Base-by-base conservation (phyloP, 1,140 invertebrate genomes). In the Brevipalpus yothersi region DNA sequence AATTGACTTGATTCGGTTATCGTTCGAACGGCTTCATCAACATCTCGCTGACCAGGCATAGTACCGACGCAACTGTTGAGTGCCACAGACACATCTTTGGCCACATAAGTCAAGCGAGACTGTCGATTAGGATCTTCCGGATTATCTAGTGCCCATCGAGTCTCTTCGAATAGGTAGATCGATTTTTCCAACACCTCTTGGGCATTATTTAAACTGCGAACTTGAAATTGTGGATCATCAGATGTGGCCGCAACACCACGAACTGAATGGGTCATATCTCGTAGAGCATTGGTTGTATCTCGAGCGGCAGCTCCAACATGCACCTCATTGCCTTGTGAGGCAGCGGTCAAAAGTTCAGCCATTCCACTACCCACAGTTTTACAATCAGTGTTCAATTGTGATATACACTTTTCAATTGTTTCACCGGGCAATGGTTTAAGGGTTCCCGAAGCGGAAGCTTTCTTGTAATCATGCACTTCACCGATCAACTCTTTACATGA, bases 381-480 rank as follows among this genome's bases (percentile, higher is more conserved):
- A 70, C 80, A 67, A 71, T 81, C 76, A 11, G 77, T 74, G 19
- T 80, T 80, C 49, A 94, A 71, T 62, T 80, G 78, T n/a, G 78
- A 70, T 2, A 80, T 79, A 0, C 82, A 81, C 57, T 77, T 78
- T 69, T 92, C 87, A 39, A 78, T 78, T 7, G 82, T 86, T 71
- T 93, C 87, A 47, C 83, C 86, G 1, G 90, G 89, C 43, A 94
- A 69, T 0, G 89, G 86, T 63, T 78, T 75, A 17, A 95, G 71
- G 45, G 79, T 76, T 3, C 80, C 79, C 0, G 75, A 75, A 7
- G 80, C 71, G 0, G 84, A 82, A 0, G 84, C 82, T 62, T 78
- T 75, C 60, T 82, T 79, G 60, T 89, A 82, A 64, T 87, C 85
- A 12, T 81, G 74, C 0, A 96, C 71, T 67, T 95, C 88, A 47